Conservation (phyloP, 30 jellyfish, hydroid and myxozoan species). For the Nemopilema nomurai region DNA sequence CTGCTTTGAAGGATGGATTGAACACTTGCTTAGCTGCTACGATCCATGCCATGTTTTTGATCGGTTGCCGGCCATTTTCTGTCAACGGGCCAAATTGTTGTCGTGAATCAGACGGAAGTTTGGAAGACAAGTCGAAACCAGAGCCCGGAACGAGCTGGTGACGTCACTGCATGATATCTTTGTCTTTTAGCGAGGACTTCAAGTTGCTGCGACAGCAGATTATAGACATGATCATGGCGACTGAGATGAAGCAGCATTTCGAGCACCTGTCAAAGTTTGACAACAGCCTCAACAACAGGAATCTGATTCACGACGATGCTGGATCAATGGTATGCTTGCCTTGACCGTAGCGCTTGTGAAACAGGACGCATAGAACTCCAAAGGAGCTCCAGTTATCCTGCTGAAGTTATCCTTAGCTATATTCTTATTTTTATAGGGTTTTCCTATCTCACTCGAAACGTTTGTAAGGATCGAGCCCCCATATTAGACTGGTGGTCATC, state of each 20-base stretch:
- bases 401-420: too few species aligned
- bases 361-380: neutral
- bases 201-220: slow-evolving; percentile 83
- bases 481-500: neutral
- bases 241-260: slow-evolving; percentile 97
- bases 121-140: too few species aligned
- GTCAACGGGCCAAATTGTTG: too few species aligned
- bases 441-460: neutral
- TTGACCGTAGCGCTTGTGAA: neutral
- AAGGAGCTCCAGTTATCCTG: too few species aligned
- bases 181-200: slow-evolving; percentile 78
- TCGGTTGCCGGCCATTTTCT: too few species aligned
- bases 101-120: too few species aligned
- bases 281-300: slow-evolving; percentile 78
- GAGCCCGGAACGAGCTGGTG: too few species aligned
- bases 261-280: slow-evolving; percentile 94
- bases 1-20: too few species aligned
- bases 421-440: too few species aligned
- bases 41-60: too few species aligned
- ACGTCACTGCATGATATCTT: neutral
- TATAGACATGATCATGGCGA: slow-evolving; percentile 98
- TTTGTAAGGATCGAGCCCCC: neutral
- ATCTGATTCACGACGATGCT: slow-evolving; percentile 60
- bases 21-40: too few species aligned
- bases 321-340: slow-evolving; percentile 66